Evolutionary conservation across 2,888 invertebrate species (phyloP).

Genomic region (Heliothis peltigera): DNA sequence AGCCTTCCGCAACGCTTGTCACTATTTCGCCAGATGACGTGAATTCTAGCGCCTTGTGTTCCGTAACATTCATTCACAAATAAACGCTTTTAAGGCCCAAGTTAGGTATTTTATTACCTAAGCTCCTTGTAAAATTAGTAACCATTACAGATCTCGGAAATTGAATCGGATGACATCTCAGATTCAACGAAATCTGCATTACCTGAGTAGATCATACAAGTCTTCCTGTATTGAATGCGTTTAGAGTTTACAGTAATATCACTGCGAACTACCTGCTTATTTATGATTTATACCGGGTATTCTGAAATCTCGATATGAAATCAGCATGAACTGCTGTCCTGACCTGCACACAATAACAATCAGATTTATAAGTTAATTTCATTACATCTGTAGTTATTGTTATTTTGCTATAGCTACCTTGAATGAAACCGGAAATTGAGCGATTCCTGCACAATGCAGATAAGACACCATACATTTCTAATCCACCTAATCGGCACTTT

Average conservation of each 20-base stretch:
- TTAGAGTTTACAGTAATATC: slow-evolving; percentile 15
- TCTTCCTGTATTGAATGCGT: slow-evolving; percentile 10
- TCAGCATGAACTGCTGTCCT: slow-evolving; percentile 22
- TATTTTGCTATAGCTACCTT: slow-evolving; percentile 25
- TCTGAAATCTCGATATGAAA: slow-evolving; percentile 24
- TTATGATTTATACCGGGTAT: slow-evolving; percentile 18
- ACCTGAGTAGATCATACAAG: not conserved
- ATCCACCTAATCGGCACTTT: slow-evolving; percentile 23
- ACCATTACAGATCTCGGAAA: not conserved
- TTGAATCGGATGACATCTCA: slow-evolving; percentile 1
- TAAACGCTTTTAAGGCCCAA: slow-evolving; percentile 6
- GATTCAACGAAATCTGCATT: slow-evolving; percentile 7
- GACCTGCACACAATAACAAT: slow-evolving; percentile 9
- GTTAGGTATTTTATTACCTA: not conserved
- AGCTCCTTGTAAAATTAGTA: not conserved
- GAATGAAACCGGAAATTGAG: slow-evolving; percentile 17
- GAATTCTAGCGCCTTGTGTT: slow-evolving; percentile 46
- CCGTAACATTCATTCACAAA: slow-evolving; percentile 50
- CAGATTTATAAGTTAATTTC: slow-evolving; percentile 20
- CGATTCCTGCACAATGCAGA: slow-evolving; percentile 25
- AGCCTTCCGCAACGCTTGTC: slow-evolving; percentile 74
- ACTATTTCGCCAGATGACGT: slow-evolving; percentile 60
- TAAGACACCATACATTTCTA: slow-evolving; percentile 10
- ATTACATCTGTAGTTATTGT: slow-evolving; percentile 5
- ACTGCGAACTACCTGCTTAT: slow-evolving; percentile 8